Conservation (phyloP, 2,113 vertebrate species). For the Cololabis saira region DNA sequence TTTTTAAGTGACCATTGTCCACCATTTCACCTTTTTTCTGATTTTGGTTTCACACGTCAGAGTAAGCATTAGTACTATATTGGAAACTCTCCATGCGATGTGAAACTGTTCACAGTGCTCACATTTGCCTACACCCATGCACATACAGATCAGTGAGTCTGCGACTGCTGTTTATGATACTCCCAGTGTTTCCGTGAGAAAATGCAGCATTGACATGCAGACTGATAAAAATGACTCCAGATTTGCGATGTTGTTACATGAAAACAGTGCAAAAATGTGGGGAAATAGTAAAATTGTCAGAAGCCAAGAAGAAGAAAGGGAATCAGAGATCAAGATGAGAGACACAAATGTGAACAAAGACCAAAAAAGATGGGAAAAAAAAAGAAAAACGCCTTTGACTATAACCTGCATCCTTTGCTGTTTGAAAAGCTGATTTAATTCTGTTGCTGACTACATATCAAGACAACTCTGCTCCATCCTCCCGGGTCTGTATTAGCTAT, state of each 20-base stretch:
- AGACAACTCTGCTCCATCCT: conserved; percentile 31
- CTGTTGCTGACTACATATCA: conserved; percentile 32
- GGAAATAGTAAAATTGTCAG: neutral
- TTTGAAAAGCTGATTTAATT: conserved; percentile 27
- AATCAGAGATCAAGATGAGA: neutral
- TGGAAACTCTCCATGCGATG: no score
- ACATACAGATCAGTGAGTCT: conserved; percentile 4
- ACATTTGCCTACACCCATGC: neutral
- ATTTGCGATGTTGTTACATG: conserved; percentile 20
- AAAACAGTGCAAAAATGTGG: conserved; percentile 32
- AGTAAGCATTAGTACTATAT: no score
- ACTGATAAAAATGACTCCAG: conserved; percentile 33
- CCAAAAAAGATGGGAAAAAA: neutral
- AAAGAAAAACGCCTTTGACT: conserved; percentile 1
- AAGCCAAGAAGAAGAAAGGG: neutral
- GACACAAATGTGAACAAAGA: conserved; percentile 10
- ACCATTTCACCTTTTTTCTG: no score
- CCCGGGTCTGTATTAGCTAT: conserved; percentile 47
- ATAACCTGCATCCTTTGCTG: neutral
- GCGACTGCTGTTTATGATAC: conserved; percentile 2
- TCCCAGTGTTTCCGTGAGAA: conserved; percentile 43
- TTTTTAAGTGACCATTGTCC: no score
- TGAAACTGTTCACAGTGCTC: no score
- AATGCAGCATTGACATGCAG: conserved; percentile 15
- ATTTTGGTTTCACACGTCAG: no score